Conservation (phyloP, 2,113 vertebrate genomes). For the Lamprotornis superbus region DNA sequence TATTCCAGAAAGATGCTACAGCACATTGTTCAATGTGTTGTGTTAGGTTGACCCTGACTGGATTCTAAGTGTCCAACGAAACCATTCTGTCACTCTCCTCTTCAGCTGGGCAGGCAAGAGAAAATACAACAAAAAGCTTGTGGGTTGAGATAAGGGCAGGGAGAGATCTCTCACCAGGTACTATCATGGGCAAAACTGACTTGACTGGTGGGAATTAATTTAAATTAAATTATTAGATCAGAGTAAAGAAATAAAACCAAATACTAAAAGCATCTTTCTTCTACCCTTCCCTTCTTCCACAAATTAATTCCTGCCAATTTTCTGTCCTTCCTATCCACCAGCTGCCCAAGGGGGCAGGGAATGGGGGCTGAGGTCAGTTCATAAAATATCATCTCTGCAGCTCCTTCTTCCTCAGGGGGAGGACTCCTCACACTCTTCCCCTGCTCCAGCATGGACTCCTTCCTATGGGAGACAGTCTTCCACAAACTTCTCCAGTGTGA, state of each 20-base stretch:
- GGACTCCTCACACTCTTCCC: not conserved
- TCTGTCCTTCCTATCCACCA: not conserved
- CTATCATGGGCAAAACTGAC: not conserved
- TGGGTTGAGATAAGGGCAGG: rapidly evolving
- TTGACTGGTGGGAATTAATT: not conserved
- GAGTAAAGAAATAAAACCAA: not conserved
- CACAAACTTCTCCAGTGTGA: not conserved
- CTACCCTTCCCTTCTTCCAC: not conserved
- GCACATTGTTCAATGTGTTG: not conserved
- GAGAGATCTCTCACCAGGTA: not conserved
- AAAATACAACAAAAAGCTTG: not conserved
- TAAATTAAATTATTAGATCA: not conserved
- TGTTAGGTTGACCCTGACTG: not conserved
- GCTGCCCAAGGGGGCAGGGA: rapidly evolving
- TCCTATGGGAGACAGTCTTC: not conserved
- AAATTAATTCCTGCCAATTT: not conserved
- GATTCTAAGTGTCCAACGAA: not conserved
- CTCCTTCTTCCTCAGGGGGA: not conserved
- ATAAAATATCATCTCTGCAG: not conserved
- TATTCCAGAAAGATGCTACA: not conserved
- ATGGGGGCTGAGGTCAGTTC: no score
- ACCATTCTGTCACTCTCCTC: not conserved
- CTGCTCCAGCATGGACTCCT: not conserved
- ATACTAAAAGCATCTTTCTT: not conserved
- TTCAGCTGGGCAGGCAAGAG: not conserved